Percentiles rank a stretch among this genome's conserved stretches.
Conservation (phyloP, 2,888 invertebrate species). For the Cartodere bifasciata region DNA sequence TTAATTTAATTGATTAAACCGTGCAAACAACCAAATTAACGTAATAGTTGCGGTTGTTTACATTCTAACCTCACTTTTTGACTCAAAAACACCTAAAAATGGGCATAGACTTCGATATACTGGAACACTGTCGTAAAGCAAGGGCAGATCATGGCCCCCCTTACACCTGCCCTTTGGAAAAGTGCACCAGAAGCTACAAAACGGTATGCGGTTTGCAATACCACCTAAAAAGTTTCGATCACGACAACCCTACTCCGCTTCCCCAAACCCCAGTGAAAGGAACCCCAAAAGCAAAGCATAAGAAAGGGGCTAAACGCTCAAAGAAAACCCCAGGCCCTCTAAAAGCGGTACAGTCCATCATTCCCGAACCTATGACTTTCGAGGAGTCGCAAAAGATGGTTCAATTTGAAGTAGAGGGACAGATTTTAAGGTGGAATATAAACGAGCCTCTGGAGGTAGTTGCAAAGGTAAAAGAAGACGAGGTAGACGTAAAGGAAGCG, state of each 20-base stretch:
- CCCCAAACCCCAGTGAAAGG: slow-evolving; percentile 40
- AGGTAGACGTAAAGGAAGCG: slow-evolving; percentile 33
- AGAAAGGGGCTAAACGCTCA: slow-evolving; percentile 4
- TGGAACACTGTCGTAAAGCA: slow-evolving; percentile 74
- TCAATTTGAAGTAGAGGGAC: slow-evolving; percentile 74
- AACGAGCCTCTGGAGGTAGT: too few species aligned
- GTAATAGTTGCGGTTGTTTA: too few species aligned
- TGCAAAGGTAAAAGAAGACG: slow-evolving; percentile 34
- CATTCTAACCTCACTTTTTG: too few species aligned
- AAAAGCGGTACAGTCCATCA: slow-evolving; percentile 37
- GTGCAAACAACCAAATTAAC: too few species aligned
- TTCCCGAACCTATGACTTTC: slow-evolving; percentile 63
- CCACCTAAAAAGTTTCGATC: slow-evolving; percentile 75
- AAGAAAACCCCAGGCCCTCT: slow-evolving; percentile 25
- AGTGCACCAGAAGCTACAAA: slow-evolving; percentile 77
- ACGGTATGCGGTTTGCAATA: slow-evolving; percentile 77
- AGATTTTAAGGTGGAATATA: slow-evolving; percentile 37
- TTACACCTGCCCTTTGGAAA: slow-evolving; percentile 73
- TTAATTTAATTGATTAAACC: too few species aligned
- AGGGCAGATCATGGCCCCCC: slow-evolving; percentile 70
- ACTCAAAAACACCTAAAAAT: too few species aligned
- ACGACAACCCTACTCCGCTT: slow-evolving; percentile 59
- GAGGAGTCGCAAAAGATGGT: slow-evolving; percentile 77
- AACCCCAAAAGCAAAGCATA: slow-evolving; percentile 35
- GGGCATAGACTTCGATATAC: slow-evolving; percentile 77